Percentiles rank a stretch among this genome's conserved stretches.
phyloP scores from a whole-genome alignment of 2,888 invertebrate genomes.

The Tipula helvola region DNA sequence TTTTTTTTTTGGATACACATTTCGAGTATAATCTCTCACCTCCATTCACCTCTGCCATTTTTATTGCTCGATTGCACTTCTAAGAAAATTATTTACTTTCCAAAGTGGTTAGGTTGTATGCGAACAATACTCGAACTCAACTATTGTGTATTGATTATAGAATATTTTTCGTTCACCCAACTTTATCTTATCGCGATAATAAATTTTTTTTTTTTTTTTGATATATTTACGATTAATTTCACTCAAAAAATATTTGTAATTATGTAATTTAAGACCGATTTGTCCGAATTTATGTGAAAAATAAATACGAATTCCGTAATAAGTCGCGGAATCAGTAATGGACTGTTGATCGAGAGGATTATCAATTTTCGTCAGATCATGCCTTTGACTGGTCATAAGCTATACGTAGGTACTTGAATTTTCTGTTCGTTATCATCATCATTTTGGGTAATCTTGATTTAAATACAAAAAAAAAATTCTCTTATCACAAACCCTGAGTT shows the following conservation, averaged over 20 bases:
- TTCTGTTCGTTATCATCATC: background rate
- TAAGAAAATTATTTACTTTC: background rate
- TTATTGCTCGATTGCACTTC: background rate
- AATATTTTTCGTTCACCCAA: background rate
- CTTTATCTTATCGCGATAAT: background rate
- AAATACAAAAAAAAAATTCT: background rate
- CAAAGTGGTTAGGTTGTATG: background rate
- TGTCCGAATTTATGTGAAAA: background rate
- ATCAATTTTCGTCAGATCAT: background rate
- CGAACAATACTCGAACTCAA: background rate
- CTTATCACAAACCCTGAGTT: background rate
- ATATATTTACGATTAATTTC: background rate
- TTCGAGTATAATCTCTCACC: background rate
- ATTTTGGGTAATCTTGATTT: background rate
- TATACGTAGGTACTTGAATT: background rate
- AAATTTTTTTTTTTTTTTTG: background rate
- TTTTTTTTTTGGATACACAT: background rate
- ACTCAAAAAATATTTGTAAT: background rate
- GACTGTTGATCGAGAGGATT: background rate
- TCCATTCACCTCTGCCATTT: background rate
- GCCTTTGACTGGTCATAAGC: background rate
- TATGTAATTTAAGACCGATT: background rate
- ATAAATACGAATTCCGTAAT: background rate
- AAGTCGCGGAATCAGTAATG: background rate
- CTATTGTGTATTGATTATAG: background rate